Base-by-base conservation (phyloP, 2,888 invertebrate genomes). In the Amphipoea oculea region DNA sequence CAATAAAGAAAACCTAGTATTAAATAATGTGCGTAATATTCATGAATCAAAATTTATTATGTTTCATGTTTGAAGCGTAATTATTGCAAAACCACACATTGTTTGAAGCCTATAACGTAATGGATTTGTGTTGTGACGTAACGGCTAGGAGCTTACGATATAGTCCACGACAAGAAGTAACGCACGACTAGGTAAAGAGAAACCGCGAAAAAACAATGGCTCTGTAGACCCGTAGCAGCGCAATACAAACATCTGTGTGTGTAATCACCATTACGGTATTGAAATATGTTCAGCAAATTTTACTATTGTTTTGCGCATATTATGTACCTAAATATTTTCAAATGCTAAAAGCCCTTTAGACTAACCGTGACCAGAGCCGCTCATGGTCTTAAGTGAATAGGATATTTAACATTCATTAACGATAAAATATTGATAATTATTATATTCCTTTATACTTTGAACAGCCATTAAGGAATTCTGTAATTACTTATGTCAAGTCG, bases 191-290 rank as follows among this genome's bases (percentile, higher is more conserved):
- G 84, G 78, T 83, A 81, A 87, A 90, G 88, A 90, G 88, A 91
- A 92, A 91, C 89, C 87, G 83, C 88, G 83, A 82, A 85, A 86
- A 88, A 89, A 92, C 91, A 89, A 91, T 90, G 83, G 85, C 72
- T 79, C 69, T 79, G 74, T 83, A 82, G 42, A 71, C 11, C 9
- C n/a, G 71, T 62, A 62, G 67, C 54, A 75, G 54, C 74, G 76
- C 76, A 87, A 88, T 83, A 88, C 84, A 86, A 79, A 87, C 79
- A 81, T 84, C 82, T 82, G 69, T 76, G 68, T 86, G 73, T 84
- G 82, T 79, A 87, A 86, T 81, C 74, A 80, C 83, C 81, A 81
- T 81, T 40, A 73, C 60, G 54, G 29, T 85, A 85, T 84, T 80
- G 76, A 86, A 80, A 85, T 75, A 79, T 85, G 73, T 73, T 83